These are phyloP conservation scores for Neogale vison DNA, from an alignment of 2,113 vertebrate genomes.

Conservation along the genomic window DNA sequence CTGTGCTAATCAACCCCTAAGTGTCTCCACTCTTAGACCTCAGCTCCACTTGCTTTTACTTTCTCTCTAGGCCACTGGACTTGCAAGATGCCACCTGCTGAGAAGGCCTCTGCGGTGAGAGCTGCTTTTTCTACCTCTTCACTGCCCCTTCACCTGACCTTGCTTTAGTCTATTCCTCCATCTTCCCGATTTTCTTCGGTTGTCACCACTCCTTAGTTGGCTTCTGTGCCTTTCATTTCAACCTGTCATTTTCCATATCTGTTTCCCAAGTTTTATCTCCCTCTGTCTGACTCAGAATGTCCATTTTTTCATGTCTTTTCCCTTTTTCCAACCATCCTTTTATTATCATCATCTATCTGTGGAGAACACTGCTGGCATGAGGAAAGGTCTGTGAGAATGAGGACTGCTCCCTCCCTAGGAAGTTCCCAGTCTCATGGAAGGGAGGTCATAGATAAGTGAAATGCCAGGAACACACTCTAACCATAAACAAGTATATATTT, in stretches of 20 bases:
- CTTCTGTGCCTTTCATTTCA: background rate
- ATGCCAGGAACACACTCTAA: background rate
- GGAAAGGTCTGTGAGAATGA: background rate
- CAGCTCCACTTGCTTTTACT: background rate
- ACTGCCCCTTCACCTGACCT: background rate
- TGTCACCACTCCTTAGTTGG: background rate
- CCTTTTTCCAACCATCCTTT: background rate
- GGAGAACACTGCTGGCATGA: background rate
- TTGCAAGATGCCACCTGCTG: background rate
- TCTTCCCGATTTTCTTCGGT: background rate
- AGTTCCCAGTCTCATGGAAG: background rate
- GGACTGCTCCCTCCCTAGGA: background rate
- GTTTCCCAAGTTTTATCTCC: background rate
- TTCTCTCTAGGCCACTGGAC: slow-evolving; percentile 47
- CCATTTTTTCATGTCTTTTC: background rate
- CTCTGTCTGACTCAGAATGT: background rate
- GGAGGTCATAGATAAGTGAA: background rate
- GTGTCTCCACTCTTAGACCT: background rate
- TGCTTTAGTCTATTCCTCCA: background rate
- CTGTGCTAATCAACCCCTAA: background rate
- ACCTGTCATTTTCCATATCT: background rate
- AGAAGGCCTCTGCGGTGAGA: slow-evolving; percentile 58
- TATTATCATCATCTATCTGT: background rate
- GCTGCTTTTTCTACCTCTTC: background rate
- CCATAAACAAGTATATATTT: background rate